These are phyloP conservation scores for Eulithis prunata DNA, from an alignment of 2,888 invertebrate species.

Conservation along the genomic window DNA sequence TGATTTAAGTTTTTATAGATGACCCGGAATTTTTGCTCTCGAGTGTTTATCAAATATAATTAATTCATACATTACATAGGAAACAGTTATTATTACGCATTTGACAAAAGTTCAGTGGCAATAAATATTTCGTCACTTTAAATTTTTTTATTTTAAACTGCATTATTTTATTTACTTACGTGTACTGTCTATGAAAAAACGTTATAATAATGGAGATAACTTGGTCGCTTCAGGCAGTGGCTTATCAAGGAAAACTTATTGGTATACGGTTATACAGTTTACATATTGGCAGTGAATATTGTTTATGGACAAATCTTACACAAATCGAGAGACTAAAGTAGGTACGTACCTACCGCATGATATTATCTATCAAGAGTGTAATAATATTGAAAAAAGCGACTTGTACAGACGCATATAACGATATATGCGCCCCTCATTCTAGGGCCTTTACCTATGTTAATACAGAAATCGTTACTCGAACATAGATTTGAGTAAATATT, in stretches of 20 bases:
- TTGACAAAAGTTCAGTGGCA: background rate
- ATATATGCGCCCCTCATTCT: too few relatives aligned
- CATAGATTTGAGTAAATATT: too few relatives aligned
- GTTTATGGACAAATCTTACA: background rate
- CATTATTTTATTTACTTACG: background rate
- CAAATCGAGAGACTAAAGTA: background rate
- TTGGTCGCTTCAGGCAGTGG: too few relatives aligned
- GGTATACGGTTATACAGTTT: background rate
- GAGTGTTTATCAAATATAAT: background rate
- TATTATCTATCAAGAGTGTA: too few relatives aligned
- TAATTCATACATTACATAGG: constrained; percentile 13
- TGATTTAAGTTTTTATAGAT: too few relatives aligned
- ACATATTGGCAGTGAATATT: constrained; percentile 1
- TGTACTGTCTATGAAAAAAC: background rate
- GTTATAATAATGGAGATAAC: background rate
- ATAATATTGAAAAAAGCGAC: too few relatives aligned
- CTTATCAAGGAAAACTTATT: too few relatives aligned
- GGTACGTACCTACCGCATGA: too few relatives aligned
- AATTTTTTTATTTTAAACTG: background rate
- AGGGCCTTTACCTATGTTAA: too few relatives aligned
- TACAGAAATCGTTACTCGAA: too few relatives aligned
- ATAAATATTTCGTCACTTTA: background rate
- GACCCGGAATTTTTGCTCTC: too few relatives aligned
- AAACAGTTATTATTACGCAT: constrained; percentile 9
- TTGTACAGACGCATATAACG: too few relatives aligned